These are phyloP conservation scores for Abrostola triplasia DNA, from an alignment of 2,888 invertebrate species.

Conservation along the genomic window DNA sequence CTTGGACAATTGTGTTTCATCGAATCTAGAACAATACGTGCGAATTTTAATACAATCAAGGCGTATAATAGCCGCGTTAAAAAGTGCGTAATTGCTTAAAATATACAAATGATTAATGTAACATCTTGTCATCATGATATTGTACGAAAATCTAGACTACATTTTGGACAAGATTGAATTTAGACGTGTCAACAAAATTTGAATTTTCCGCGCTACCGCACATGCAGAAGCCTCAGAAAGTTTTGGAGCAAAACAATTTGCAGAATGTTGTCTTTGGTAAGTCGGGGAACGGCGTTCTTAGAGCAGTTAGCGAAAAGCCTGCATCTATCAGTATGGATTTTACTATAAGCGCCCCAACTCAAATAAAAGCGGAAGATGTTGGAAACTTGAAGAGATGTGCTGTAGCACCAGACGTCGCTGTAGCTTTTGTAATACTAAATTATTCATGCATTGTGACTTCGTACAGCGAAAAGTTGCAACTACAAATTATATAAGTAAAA, in stretches of 20 bases:
- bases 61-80: not conserved
- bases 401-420: conserved; percentile 6
- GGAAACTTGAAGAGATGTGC: conserved; percentile 37
- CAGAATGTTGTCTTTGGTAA: conserved; percentile 22
- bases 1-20: not conserved
- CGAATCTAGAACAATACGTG: conserved; percentile 2
- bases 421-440: conserved; percentile 13
- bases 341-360: conserved; percentile 46
- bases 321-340: conserved; percentile 51
- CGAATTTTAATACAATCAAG: not conserved
- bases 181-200: conserved; percentile 22
- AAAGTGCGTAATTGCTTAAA: too few relatives aligned
- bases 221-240: conserved; percentile 16
- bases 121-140: too few relatives aligned
- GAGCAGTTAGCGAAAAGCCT: conserved; percentile 41
- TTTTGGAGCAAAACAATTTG: conserved; percentile 39
- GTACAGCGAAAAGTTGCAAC: not conserved
- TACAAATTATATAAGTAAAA: not conserved
- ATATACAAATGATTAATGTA: too few relatives aligned
- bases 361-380: conserved; percentile 46
- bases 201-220: conserved; percentile 17
- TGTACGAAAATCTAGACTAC: too few relatives aligned
- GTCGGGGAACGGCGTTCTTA: conserved; percentile 31
- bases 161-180: conserved; percentile 30
- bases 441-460: conserved; percentile 14